Evolutionary conservation across 2,113 vertebrate species (phyloP), one percentile per base, ranked within the genome.

Genomic region (Panthera tigris): DNA sequence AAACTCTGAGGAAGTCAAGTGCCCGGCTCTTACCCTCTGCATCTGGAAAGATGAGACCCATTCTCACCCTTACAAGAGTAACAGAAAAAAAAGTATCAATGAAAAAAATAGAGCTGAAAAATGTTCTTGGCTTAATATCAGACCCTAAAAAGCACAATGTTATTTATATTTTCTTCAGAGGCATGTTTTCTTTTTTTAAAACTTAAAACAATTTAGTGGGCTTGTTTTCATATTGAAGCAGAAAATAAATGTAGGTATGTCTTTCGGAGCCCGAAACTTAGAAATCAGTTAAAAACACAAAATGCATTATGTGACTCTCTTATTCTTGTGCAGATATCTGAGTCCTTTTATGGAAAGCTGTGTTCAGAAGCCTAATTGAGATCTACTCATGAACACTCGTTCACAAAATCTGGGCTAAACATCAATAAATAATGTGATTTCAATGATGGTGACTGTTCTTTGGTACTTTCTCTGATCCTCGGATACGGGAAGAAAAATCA

Each of bases 381-480:
- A 82, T 48, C 31, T 68, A 50, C 33, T 52, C 63, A 25, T 36
- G 63, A 71, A 91, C 25, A 80, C 4, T 93, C 29, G 0, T 31
- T 85, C 83, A 52, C 63, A 94, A 50, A 97, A 5, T 97, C 50
- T 91, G 36, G 97, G 88, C 92, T 96, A 2, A 31, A 89, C 91
- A 74, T 45, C 45, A 45, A 45, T 45, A 93, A 93, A 1, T 95
- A 85, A 80, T 80, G 23, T 41, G 2, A 94, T 96, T 96, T 88
- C 91, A 78, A 91, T 92, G 93, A 89, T 83, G 90, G 63, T 95
- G 13, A 29, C 0, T 0, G 87, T 92, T 97, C 83, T 83, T 97
- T 95, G 48, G 80, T 95, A 83, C 96, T 94, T 97, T 81, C 63
- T 88, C 69, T 45, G n/a, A 66, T 97, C 94, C 98, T 97, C 92